Conservation (phyloP, 92 coral and sea anemone genomes). For the Phenganax subtilis region DNA sequence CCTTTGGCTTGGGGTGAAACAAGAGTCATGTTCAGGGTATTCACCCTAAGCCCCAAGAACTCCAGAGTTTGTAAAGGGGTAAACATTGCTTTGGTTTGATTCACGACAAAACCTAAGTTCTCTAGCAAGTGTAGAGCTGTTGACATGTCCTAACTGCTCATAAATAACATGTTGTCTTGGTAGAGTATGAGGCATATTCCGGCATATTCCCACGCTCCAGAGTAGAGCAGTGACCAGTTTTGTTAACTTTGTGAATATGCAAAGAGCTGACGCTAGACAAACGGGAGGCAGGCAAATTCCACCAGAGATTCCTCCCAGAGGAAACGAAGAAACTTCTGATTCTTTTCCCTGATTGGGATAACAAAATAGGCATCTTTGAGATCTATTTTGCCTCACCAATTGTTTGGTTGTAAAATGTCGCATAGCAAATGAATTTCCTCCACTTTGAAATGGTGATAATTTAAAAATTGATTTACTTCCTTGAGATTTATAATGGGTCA, state of each 20-base stretch:
- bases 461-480: too few species aligned
- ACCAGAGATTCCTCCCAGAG: neutral
- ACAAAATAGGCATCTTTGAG: neutral
- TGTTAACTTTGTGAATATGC: constrained; percentile 17
- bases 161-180: neutral
- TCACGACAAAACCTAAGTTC: constrained; percentile 5
- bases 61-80: too few species aligned
- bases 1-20: too few species aligned
- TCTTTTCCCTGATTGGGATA: neutral
- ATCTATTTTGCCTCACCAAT: neutral
- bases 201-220: neutral
- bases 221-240: constrained; percentile 1
- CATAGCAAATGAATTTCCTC: too few species aligned
- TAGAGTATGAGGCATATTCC: neutral
- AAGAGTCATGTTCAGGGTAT: neutral
- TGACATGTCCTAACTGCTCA: neutral
- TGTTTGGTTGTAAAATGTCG: neutral
- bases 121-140: constrained; percentile 2
- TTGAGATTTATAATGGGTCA: too few species aligned
- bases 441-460: too few species aligned
- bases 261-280: constrained; percentile 8
- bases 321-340: neutral
- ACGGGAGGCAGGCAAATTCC: constrained; percentile 23
- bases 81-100: neutral
- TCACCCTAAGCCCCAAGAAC: neutral